Evolutionary conservation across 2,113 vertebrate genomes (phyloP).

Genomic region (Budorcas taxicolor): DNA sequence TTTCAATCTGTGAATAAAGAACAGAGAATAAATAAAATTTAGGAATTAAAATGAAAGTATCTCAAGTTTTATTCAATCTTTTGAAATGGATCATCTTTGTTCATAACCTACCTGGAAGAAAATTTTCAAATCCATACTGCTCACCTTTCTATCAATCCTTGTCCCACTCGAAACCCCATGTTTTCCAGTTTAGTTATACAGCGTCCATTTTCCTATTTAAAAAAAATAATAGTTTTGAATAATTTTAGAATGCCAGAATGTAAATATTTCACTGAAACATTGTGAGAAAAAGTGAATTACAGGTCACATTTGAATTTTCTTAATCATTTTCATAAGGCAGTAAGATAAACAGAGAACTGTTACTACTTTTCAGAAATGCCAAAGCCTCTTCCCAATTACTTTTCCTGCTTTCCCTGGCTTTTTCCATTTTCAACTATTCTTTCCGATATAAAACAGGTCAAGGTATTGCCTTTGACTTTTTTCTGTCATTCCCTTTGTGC

Average conservation of each 20-base stretch:
- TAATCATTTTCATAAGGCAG: neutral
- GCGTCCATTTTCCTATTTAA: constrained; percentile 89
- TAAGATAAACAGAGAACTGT: neutral
- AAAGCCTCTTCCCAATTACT: neutral
- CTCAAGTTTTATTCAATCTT: constrained; percentile 6
- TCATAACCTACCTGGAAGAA: constrained; percentile 69
- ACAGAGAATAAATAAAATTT: neutral
- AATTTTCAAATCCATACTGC: constrained; percentile 71
- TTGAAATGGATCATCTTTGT: constrained; percentile 29
- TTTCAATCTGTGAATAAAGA: neutral
- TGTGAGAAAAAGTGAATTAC: neutral
- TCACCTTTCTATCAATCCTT: constrained; percentile 95
- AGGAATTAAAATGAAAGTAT: constrained; percentile 12
- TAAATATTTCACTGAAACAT: neutral
- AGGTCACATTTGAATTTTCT: neutral
- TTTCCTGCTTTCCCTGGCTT: neutral
- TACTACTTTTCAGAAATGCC: neutral
- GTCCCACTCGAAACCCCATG: constrained; percentile 94
- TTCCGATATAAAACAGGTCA: neutral
- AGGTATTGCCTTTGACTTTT: neutral
- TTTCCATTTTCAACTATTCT: neutral
- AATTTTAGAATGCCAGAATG: neutral
- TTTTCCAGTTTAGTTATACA: constrained; percentile 93
- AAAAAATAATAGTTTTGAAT: constrained; percentile 59
- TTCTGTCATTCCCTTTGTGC: neutral